A percentile compares a stretch with the other conserved stretches of the same genome.
Evolutionary conservation across 2,113 vertebrate genomes (phyloP).

Genomic region (Trematomus loennbergii): DNA sequence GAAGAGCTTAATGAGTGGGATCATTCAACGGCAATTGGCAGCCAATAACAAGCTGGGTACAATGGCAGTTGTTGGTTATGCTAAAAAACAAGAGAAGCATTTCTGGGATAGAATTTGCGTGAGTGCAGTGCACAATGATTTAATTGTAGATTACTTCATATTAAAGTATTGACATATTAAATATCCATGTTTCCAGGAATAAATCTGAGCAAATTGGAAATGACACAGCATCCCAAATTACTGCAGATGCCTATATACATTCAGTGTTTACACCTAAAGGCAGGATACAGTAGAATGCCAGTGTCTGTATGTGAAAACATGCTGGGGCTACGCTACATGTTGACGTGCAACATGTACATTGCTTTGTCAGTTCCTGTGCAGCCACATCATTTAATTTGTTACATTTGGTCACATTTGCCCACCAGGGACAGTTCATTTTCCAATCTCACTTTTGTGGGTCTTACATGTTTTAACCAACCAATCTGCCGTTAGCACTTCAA

Average conservation of each 20-base stretch:
- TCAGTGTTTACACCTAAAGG: not conserved
- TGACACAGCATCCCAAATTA: not conserved
- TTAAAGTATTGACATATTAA: not conserved
- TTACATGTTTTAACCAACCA: not conserved
- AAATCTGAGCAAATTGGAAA: not conserved
- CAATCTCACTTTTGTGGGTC: not conserved
- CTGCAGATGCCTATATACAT: not conserved
- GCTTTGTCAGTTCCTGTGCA: not conserved
- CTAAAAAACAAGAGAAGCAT: not conserved
- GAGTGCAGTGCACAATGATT: not conserved
- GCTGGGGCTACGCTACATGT: not conserved
- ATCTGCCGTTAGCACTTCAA: not conserved
- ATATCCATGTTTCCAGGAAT: not conserved
- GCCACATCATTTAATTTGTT: not conserved
- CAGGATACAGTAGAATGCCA: not conserved
- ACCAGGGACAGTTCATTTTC: constrained; percentile 7
- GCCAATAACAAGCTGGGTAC: constrained; percentile 19
- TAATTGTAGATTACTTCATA: not conserved
- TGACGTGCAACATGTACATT: constrained; percentile 2
- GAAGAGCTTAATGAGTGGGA: constrained; percentile 58
- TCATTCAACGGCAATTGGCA: constrained; percentile 55
- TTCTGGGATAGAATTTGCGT: not conserved
- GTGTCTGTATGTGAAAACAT: not conserved
- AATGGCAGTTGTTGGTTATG: constrained; percentile 18
- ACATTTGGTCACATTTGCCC: constrained; percentile 18